Evolutionary conservation across 2,797 vertebrate species (phyloP).

Genomic region (Triplophysa bombifrons): DNA sequence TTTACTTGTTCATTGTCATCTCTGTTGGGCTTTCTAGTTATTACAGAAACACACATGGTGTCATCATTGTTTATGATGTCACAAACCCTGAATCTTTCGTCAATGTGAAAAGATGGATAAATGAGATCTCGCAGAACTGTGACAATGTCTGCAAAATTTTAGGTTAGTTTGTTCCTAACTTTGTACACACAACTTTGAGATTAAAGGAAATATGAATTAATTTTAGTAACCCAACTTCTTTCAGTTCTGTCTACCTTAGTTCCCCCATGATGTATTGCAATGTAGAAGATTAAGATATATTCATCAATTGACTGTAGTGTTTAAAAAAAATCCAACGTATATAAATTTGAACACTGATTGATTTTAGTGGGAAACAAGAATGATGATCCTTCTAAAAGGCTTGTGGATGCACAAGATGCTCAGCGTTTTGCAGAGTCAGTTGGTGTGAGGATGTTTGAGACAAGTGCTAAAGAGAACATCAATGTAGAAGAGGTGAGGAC

Average conservation of each 20-base stretch:
- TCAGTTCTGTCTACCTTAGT: not conserved
- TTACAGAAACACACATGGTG: constrained; percentile 86
- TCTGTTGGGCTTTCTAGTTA: constrained; percentile 70
- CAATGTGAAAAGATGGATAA: constrained; percentile 85
- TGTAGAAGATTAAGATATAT: not conserved
- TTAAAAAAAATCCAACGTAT: not conserved
- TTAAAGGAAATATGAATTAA: not conserved
- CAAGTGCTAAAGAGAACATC: constrained; percentile 86
- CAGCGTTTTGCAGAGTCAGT: constrained; percentile 79
- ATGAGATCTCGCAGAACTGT: constrained; percentile 86
- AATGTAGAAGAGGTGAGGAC: constrained; percentile 83
- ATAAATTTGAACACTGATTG: not conserved
- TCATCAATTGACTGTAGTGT: not conserved
- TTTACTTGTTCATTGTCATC: not conserved
- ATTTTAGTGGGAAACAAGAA: constrained; percentile 84
- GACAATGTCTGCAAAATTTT: constrained; percentile 85
- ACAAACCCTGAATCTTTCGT: constrained; percentile 85
- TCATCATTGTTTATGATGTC: constrained; percentile 87
- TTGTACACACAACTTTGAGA: not conserved
- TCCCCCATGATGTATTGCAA: not conserved
- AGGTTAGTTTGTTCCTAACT: constrained; percentile 67
- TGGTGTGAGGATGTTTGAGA: constrained; percentile 82
- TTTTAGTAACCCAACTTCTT: not conserved
- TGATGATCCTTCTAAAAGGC: constrained; percentile 78
- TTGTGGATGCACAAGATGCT: constrained; percentile 80